Evolutionary conservation across 2,888 invertebrate species (phyloP).

Genomic region (Norana najaformis): DNA sequence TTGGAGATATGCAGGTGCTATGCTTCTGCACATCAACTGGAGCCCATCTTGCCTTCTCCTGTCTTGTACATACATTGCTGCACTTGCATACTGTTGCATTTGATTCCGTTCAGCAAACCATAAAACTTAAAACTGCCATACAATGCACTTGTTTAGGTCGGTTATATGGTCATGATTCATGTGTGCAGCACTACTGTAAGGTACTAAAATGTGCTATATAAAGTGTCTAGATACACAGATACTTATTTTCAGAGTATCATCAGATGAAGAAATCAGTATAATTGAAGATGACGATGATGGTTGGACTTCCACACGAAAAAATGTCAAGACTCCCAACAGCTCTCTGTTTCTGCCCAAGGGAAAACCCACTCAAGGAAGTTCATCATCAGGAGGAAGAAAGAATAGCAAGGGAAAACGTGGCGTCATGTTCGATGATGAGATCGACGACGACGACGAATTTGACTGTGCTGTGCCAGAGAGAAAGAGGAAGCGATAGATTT

Average conservation of each 20-base stretch:
- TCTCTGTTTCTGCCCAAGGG: not conserved
- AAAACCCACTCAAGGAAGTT: slow-evolving; percentile 3
- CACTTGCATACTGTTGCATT: no score
- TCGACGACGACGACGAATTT: slow-evolving; percentile 25
- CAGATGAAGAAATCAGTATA: not conserved
- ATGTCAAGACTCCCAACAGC: not conserved
- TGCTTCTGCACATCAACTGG: no score
- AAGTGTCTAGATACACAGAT: not conserved
- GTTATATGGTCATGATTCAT: no score
- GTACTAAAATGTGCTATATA: not conserved
- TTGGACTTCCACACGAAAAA: slow-evolving; percentile 3
- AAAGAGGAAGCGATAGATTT: slow-evolving; percentile 16
- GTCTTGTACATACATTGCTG: no score
- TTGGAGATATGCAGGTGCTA: no score
- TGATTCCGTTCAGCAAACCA: no score
- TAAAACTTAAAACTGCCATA: not conserved
- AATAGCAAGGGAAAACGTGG: not conserved
- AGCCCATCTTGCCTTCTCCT: no score
- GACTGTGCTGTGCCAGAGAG: slow-evolving; percentile 26
- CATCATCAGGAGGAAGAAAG: not conserved
- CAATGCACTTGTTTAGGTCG: not conserved
- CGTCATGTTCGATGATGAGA: slow-evolving; percentile 9
- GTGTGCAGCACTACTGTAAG: not conserved
- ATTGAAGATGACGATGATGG: slow-evolving; percentile 16
- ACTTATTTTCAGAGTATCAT: not conserved